These are phyloP conservation scores for Hirudo medicinalis DNA, from an alignment of 1,140 invertebrate genomes.

Conservation along the genomic window DNA sequence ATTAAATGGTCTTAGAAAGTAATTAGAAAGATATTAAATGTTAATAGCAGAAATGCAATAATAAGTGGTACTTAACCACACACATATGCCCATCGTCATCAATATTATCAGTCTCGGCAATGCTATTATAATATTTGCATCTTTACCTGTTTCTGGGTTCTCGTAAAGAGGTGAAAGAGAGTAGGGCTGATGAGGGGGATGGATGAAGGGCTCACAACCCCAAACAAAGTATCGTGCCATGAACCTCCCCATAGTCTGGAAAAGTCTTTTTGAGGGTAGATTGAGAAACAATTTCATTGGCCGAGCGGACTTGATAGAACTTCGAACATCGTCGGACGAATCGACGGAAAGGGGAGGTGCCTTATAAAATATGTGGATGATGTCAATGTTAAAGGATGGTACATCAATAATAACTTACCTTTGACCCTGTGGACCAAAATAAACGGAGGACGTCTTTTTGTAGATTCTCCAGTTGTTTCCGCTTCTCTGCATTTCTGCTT, in stretches of 20 bases:
- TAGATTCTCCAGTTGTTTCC: neutral
- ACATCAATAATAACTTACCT: no score
- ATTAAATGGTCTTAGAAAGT: no score
- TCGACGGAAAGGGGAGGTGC: no score
- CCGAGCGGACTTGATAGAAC: neutral
- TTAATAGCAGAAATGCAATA: no score
- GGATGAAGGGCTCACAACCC: slow-evolving; percentile 32
- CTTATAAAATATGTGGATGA: no score
- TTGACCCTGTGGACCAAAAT: no score
- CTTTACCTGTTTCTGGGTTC: slow-evolving; percentile 28
- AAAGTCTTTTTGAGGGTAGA: neutral
- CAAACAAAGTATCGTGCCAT: neutral
- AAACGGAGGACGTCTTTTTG: neutral
- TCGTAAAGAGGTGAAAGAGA: slow-evolving; percentile 31
- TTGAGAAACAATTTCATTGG: neutral
- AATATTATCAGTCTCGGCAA: neutral
- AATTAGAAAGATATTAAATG: no score
- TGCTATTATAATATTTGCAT: neutral
- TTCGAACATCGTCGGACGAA: no score
- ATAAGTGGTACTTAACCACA: no score
- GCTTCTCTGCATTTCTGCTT: neutral
- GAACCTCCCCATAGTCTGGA: neutral
- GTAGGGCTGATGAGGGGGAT: slow-evolving; percentile 32
- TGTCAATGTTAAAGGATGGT: no score
- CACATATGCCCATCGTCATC: no score